Evolutionary conservation across 2,797 vertebrate genomes (phyloP), one percentile per base, ranked within the genome.

Genomic region (Psittacula derbiana): DNA sequence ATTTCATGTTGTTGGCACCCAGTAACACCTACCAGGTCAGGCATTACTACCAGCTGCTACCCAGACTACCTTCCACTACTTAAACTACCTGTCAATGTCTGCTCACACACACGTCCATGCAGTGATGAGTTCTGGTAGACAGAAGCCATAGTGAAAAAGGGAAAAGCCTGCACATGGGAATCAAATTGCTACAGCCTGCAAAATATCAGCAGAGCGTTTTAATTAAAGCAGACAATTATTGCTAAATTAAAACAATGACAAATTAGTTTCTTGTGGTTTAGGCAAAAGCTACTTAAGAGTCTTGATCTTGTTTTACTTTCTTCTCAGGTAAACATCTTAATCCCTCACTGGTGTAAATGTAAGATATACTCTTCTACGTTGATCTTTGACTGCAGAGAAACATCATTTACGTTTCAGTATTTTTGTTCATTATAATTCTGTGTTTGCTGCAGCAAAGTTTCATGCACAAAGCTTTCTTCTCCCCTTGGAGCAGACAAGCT

Each of bases 1-100:
- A 30, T 49, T 65, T 44, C 8, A 4, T 8, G 1, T 24, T 12
- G 33, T 25, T 3, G 1, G 41, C 1, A 3, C 25, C 8, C 41
- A 21, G 17, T 16, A 53, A n/a, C 5, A 1, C 40, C 69, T 16
- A 17, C n/a, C 38, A 24, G 44, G 38, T 72, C 30, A 11, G 49
- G 31, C 15, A 49, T 12, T 18, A 30, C 57, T 47, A 38, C 52
- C 23, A 8, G 7, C 61, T 36, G 33, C 53, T 28, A 38, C 55
- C 28, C n/a, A 40, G 69, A 69, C 27, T 16, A 38, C 67, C 31
- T 11, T 7, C 61, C 17, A 2, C 31, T 28, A 38, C 55, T 23
- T 40, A 38, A 78, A 62, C n/a, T 16, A 31, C 67, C 31, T 10
- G 5, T 46, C 12, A 28, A 30, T 12, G 71, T 24, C n/a, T 19